phyloP scores from a whole-genome alignment of 2,888 invertebrate genomes.

The Watsonalla binaria region DNA sequence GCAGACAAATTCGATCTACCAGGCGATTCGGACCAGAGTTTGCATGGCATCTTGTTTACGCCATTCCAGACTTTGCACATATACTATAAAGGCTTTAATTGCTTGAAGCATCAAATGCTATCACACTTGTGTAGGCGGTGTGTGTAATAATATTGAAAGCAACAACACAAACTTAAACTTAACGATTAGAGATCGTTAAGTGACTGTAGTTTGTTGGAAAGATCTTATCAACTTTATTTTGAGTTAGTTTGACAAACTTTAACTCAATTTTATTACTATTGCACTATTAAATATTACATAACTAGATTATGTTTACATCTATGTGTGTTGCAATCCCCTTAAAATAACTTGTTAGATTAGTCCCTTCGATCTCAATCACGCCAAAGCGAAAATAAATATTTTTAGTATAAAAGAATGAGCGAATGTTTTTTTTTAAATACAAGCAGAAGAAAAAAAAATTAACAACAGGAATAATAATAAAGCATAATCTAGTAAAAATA shows the following conservation, averaged over 20 bases:
- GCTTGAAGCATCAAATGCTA: constrained; percentile 1
- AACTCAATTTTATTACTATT: no score
- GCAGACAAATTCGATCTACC: constrained; percentile 76
- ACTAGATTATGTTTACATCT: no score
- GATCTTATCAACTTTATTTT: not conserved
- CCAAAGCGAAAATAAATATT: no score
- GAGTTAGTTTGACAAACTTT: not conserved
- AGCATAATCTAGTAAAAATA: no score
- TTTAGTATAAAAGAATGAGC: no score
- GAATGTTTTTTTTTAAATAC: no score
- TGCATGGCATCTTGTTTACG: constrained; percentile 33
- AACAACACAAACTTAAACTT: constrained; percentile 9
- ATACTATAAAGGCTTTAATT: constrained; percentile 24
- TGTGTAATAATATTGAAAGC: constrained; percentile 5
- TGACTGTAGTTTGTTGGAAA: not conserved
- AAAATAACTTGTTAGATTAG: no score
- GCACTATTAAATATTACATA: no score
- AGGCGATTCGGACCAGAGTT: constrained; percentile 50
- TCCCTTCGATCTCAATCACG: no score
- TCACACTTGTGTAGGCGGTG: constrained; percentile 1
- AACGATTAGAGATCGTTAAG: not conserved
- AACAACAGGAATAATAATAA: no score
- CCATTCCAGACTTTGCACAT: constrained; percentile 30
- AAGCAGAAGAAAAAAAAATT: no score
- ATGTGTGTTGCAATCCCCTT: no score